A percentile compares a stretch with the other conserved stretches of the same genome.
Conservation (phyloP, 2,888 invertebrate species). For the Rhynchonema sp. region DNA sequence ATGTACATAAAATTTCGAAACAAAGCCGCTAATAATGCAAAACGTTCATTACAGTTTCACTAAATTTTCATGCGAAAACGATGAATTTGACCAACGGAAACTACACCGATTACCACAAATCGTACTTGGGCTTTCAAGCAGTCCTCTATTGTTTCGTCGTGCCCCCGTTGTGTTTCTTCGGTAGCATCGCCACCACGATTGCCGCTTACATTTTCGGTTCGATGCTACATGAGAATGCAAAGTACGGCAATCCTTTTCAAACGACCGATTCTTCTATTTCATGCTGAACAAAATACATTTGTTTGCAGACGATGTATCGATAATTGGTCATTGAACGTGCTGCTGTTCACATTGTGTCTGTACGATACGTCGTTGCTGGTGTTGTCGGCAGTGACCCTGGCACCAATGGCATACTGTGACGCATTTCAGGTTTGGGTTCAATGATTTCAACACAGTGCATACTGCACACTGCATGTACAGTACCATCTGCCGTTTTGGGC, state of each 20-base stretch:
- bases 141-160: neutral
- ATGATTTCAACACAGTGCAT: too few species aligned
- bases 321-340: neutral
- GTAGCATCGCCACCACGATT: neutral
- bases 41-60: too few species aligned
- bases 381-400: neutral
- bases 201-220: neutral
- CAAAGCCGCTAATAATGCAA: too few species aligned
- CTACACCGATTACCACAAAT: neutral
- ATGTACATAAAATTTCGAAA: too few species aligned
- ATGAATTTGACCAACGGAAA: too few species aligned
- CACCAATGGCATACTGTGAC: neutral
- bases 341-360: neutral
- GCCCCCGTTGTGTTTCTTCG: neutral
- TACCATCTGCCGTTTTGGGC: too few species aligned
- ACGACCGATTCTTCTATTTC: neutral
- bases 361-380: neutral
- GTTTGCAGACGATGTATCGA: too few species aligned
- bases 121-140: neutral
- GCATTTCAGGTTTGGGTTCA: too few species aligned
- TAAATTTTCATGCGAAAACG: too few species aligned
- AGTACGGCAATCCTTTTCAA: neutral
- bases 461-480: too few species aligned
- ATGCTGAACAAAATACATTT: neutral
- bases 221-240: neutral